Evolutionary conservation across 2,797 vertebrate species (phyloP).

Genomic region (Eospalax fontanierii): DNA sequence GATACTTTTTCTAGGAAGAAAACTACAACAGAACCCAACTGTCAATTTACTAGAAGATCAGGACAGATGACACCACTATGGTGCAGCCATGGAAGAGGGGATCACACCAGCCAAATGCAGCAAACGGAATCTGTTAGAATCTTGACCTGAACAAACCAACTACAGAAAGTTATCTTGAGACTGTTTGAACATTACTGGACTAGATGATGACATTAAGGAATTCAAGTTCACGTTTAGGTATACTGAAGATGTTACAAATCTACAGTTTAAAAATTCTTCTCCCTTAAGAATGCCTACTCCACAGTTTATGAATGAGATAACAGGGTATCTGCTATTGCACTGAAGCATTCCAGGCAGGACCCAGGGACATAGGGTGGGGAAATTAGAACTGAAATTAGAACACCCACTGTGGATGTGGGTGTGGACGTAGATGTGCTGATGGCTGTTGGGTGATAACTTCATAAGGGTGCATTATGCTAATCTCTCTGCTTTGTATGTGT

Average conservation of each 20-base stretch:
- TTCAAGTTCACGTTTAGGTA: neutral
- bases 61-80: neutral
- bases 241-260: neutral
- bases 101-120: neutral
- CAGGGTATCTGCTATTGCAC: neutral
- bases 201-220: conserved; percentile 20
- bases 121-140: neutral
- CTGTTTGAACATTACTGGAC: neutral
- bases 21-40: neutral
- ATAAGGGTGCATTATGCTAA: neutral
- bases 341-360: neutral
- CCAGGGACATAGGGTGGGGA: rapidly evolving
- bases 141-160: neutral
- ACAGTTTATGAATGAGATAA: neutral
- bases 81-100: neutral
- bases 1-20: neutral
- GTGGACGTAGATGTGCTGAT: neutral
- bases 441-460: neutral
- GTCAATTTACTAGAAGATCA: neutral
- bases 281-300: conserved; percentile 12
- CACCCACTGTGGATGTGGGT: neutral
- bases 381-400: neutral
- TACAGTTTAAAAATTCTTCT: conserved; percentile 4
- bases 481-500: neutral
- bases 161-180: neutral